Percentiles rank a stretch among this genome's conserved stretches.
phyloP scores from a whole-genome alignment of 2,113 vertebrate species.

The Tetraodon nigroviridis region DNA sequence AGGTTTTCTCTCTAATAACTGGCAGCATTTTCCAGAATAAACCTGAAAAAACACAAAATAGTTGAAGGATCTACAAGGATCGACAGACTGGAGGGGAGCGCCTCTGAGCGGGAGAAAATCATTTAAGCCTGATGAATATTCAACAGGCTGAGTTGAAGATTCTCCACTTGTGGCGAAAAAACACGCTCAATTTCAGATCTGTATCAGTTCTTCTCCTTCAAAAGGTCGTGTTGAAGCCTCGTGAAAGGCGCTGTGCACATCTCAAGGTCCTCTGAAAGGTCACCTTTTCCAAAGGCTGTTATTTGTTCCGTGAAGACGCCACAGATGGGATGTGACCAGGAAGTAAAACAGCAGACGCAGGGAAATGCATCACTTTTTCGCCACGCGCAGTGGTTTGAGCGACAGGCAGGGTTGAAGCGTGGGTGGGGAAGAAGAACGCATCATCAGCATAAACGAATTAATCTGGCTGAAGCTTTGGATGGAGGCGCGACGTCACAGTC shows the following conservation, averaged over 20 bases:
- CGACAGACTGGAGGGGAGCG: neutral
- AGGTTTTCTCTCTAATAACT: neutral
- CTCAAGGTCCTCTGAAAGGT: slow-evolving; percentile 8
- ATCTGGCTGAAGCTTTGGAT: slow-evolving; percentile 15
- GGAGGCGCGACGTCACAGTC: neutral
- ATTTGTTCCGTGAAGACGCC: neutral
- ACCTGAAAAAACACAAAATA: neutral
- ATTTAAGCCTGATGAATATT: neutral
- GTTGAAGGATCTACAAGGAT: neutral
- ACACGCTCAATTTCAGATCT: slow-evolving; percentile 11
- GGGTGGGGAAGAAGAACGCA: slow-evolving; percentile 12
- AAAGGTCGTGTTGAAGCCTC: neutral
- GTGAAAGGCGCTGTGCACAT: slow-evolving; percentile 1
- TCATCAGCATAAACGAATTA: slow-evolving; percentile 37
- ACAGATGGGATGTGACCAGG: neutral
- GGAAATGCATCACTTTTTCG: slow-evolving; percentile 8
- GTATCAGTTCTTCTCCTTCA: neutral
- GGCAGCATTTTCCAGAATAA: neutral
- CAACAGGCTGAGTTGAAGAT: neutral
- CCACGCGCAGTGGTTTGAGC: neutral
- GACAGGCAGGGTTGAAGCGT: slow-evolving; percentile 4
- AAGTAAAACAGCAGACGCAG: neutral
- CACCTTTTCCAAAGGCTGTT: neutral
- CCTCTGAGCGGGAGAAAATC: neutral
- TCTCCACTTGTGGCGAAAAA: neutral